Percentiles rank a stretch among this genome's conserved stretches.
Conservation (phyloP, 1,140 invertebrate species). For the Andrena cerasifolii region DNA sequence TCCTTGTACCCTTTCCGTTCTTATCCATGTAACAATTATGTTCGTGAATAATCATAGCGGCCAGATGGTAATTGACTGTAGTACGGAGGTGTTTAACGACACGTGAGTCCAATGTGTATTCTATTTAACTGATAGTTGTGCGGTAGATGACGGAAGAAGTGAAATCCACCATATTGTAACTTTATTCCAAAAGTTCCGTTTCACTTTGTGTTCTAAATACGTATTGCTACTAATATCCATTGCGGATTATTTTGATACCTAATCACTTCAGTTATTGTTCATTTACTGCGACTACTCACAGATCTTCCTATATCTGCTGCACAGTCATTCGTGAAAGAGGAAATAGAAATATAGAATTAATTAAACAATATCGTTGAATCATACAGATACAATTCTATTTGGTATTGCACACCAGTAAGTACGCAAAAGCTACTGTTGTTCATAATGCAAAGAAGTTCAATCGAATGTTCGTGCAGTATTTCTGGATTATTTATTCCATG, state of each 20-base stretch:
- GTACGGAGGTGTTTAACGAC: not conserved
- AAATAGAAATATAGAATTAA: too few relatives aligned
- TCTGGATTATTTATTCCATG: slow-evolving; percentile 13
- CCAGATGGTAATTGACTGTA: not conserved
- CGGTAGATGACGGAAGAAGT: not conserved
- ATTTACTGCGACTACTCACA: too few relatives aligned
- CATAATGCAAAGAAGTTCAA: slow-evolving; percentile 5
- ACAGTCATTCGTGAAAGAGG: too few relatives aligned
- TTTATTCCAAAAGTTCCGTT: too few relatives aligned
- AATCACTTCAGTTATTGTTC: too few relatives aligned
- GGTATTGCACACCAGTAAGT: slow-evolving; percentile 18
- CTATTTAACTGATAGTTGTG: too few relatives aligned
- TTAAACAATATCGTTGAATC: too few relatives aligned
- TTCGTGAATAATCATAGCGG: not conserved
- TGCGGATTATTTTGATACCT: too few relatives aligned
- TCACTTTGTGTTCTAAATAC: too few relatives aligned
- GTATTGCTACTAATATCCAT: too few relatives aligned
- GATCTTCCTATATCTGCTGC: too few relatives aligned
- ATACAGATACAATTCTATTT: slow-evolving; percentile 16
- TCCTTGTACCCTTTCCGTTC: not conserved
- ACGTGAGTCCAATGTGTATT: not conserved
- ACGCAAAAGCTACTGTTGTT: slow-evolving; percentile 24
- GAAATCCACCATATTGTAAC: too few relatives aligned
- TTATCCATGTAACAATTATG: not conserved
- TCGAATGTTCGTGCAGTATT: not conserved